Evolutionary conservation across 2,888 invertebrate species (phyloP), one percentile per base, ranked within the genome.

Genomic region (Hydrotaea cyrtoneurina): DNA sequence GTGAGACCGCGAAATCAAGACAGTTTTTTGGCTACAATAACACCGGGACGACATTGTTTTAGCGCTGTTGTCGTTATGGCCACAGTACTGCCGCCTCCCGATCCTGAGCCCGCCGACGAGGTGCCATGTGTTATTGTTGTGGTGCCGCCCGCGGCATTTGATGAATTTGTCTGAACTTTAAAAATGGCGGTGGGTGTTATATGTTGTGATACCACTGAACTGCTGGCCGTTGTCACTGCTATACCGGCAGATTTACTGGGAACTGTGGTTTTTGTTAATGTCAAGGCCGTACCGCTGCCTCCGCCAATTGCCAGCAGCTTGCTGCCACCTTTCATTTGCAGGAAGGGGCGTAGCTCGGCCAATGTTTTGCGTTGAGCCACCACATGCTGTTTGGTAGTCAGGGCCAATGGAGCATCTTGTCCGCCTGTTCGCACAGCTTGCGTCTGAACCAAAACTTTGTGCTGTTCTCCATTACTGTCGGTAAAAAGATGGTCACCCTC

Each of bases 401-500:
- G 79, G 2, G 92, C 92, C 43, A 92, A 81, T 2, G 92, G 92
- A 19, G 90, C 91, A 79, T 93, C 93, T 85, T 90, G 90, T 0
- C 85, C 77, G 21, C 74, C 2, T 73, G 86, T 89, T 87, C 87
- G 87, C 78, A 87, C 88, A 46, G 82, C 53, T 53, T 86, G 84
- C 0, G 86, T 74, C 19, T 86, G 86, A 66, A 89, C 88, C 84
- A 88, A 87, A 57, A 90, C 89, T 31, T 89, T 86, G 69, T 94
- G 89, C 77, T 90, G 89, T 76, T 90, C 88, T 46, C 88, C 88
- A 50, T 86, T 87, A 88, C 95, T 96, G 89, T 97, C 97, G 86
- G 96, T 95, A 93, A 98, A 98, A 91, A 98, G 93, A 92, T 98
- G 97, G 92, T 98, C 98, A 55, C 99, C 99, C 92, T 99, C 99